A percentile compares a stretch with the other conserved stretches of the same genome.
Conservation (phyloP, 1,140 invertebrate genomes). For the Brevipalpus yothersi region DNA sequence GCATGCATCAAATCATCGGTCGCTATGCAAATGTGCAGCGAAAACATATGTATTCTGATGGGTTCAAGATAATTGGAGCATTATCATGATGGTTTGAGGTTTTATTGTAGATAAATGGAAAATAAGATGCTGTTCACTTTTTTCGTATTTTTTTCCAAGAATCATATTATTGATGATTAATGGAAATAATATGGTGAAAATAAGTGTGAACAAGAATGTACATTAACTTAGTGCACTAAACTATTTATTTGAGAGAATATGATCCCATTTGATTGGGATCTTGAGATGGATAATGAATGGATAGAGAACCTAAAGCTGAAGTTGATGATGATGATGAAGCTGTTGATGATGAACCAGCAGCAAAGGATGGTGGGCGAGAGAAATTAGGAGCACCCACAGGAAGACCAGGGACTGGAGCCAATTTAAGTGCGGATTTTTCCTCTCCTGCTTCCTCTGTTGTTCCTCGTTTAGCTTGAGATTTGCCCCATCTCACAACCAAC, state of each 20-base stretch:
- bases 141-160: no score
- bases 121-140: no score
- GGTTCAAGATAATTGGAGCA: no score
- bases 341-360: constrained; percentile 5
- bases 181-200: no score
- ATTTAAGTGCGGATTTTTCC: constrained; percentile 18
- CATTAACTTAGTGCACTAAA: not conserved
- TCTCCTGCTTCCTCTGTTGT: constrained; percentile 15
- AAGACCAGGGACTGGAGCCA: constrained; percentile 68
- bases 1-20: no score
- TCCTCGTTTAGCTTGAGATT: constrained; percentile 44
- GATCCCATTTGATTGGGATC: constrained; percentile 67
- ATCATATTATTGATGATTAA: no score
- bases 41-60: no score
- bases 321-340: constrained; percentile 13
- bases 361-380: constrained; percentile 5
- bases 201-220: no score
- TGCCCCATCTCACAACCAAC: constrained; percentile 89
- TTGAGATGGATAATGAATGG: constrained; percentile 76
- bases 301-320: not conserved
- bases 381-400: constrained; percentile 22
- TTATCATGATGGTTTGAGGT: no score
- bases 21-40: no score
- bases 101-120: no score
- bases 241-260: constrained; percentile 7